Evolutionary conservation across 2,888 invertebrate genomes (phyloP).

Genomic region (Penaeus monodon): DNA sequence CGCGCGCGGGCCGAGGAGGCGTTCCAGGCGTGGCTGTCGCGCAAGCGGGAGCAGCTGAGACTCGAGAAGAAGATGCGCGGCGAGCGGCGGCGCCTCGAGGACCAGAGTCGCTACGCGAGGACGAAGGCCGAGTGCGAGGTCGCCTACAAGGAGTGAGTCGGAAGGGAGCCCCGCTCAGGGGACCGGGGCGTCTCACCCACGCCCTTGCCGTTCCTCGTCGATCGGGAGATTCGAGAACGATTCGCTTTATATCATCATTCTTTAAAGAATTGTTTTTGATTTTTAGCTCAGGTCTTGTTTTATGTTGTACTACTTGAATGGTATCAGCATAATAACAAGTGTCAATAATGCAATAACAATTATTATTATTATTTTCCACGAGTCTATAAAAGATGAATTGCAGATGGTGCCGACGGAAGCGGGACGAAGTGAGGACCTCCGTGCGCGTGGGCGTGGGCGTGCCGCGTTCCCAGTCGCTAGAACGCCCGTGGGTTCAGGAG

Average conservation of each 20-base stretch:
- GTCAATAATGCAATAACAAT: no score
- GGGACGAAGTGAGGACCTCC: conserved; percentile 44
- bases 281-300: no score
- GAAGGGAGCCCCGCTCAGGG: no score
- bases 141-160: conserved; percentile 59
- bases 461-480: conserved; percentile 49
- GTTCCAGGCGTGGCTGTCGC: conserved; percentile 55
- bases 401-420: conserved; percentile 62
- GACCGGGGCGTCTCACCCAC: no score
- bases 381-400: not conserved
- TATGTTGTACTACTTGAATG: no score
- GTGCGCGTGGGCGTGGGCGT: conserved; percentile 11
- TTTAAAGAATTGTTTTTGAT: no score
- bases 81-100: conserved; percentile 49
- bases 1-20: conserved; percentile 55
- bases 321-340: no score
- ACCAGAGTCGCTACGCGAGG: conserved; percentile 52
- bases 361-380: no score
- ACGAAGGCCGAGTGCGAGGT: conserved; percentile 57
- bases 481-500: conserved; percentile 57
- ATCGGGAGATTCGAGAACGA: no score
- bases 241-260: no score
- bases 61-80: conserved; percentile 56
- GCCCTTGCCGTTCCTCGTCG: no score
- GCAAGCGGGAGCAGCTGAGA: conserved; percentile 53